phyloP scores from a whole-genome alignment of 30 jellyfish, hydroid and myxozoan species.

The Aurelia aurita region DNA sequence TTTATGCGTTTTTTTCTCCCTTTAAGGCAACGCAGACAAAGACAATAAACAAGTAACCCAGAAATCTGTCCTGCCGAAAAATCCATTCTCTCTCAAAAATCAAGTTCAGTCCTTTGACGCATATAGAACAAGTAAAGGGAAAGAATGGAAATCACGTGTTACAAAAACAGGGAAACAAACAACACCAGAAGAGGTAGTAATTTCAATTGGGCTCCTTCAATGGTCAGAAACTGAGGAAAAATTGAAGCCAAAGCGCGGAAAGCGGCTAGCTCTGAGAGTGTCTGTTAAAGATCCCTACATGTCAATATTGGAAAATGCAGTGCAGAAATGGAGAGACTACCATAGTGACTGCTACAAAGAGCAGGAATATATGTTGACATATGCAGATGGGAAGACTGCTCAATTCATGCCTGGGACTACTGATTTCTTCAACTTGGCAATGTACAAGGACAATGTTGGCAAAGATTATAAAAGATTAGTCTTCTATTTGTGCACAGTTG shows the following conservation, averaged over 20 bases:
- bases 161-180: too few species aligned
- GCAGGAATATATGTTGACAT: not conserved
- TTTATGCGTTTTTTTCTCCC: too few species aligned
- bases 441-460: not conserved
- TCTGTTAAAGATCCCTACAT: not conserved
- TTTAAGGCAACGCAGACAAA: too few species aligned
- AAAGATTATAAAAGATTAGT: not conserved
- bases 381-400: not conserved
- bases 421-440: not conserved
- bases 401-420: not conserved
- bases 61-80: too few species aligned
- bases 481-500: not conserved
- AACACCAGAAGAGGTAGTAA: not conserved
- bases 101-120: too few species aligned
- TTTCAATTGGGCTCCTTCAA: not conserved
- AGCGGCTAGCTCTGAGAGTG: not conserved
- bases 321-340: not conserved
- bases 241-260: not conserved
- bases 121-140: too few species aligned
- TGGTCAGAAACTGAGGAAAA: not conserved
- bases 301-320: not conserved
- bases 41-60: too few species aligned
- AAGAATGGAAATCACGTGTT: too few species aligned
- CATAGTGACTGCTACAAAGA: not conserved
- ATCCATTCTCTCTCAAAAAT: too few species aligned